phyloP scores from a whole-genome alignment of 2,797 vertebrate species.

The Moxostoma hubbsi region DNA sequence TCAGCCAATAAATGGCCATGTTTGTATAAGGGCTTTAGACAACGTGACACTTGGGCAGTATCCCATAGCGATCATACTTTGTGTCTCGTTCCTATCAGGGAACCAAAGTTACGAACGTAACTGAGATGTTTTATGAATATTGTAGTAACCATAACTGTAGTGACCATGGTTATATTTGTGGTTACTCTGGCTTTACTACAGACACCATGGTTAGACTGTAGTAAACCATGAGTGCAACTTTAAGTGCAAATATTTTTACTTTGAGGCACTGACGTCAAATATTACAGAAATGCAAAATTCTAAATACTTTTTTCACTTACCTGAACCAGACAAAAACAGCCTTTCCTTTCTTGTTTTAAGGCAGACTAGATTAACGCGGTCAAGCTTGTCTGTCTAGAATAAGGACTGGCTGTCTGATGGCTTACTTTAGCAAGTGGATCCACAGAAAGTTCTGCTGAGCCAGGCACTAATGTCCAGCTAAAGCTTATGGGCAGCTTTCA shows the following conservation, averaged over 20 bases:
- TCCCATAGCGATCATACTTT: too few relatives aligned
- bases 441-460: slow-evolving; percentile 61
- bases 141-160: neutral
- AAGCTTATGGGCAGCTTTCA: slow-evolving; percentile 60
- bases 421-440: slow-evolving; percentile 62
- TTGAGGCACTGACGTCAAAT: neutral
- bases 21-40: too few relatives aligned
- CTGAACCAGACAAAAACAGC: neutral
- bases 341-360: slow-evolving; percentile 23
- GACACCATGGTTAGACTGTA: too few relatives aligned
- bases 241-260: too few relatives aligned
- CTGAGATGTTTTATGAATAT: too few relatives aligned
- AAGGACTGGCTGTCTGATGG: slow-evolving; percentile 60
- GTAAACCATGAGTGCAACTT: too few relatives aligned
- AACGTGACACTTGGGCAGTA: too few relatives aligned
- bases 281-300: neutral
- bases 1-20: too few relatives aligned
- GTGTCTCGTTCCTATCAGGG: too few relatives aligned
- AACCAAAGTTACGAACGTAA: too few relatives aligned
- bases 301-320: neutral
- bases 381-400: slow-evolving; percentile 52
- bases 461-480: slow-evolving; percentile 61
- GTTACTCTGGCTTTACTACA: too few relatives aligned
- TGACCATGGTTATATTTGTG: neutral
- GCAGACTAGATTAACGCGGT: slow-evolving; percentile 51